Percentiles rank a stretch among this genome's conserved stretches.
phyloP scores from a whole-genome alignment of 2,888 invertebrate species.

The Habroteleia sp. region DNA sequence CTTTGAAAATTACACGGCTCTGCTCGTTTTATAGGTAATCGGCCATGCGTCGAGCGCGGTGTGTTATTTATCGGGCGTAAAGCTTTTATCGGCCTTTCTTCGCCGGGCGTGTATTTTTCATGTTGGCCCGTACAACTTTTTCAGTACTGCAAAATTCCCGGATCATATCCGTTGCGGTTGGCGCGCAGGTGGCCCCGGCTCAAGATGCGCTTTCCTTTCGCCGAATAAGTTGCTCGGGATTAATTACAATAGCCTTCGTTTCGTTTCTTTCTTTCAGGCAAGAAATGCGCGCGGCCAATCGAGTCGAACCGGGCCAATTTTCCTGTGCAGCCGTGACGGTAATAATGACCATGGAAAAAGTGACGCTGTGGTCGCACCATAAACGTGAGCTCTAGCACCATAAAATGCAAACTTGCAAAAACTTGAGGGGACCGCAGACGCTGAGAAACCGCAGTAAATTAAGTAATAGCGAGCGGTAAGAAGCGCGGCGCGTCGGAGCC shows the following conservation, averaged over 20 bases:
- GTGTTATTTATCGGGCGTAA: conserved; percentile 59
- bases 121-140: conserved; percentile 47
- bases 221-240: conserved; percentile 33
- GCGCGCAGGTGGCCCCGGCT: conserved; percentile 52
- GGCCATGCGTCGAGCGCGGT: conserved; percentile 37
- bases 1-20: conserved; percentile 57
- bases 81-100: conserved; percentile 50
- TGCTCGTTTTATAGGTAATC: conserved; percentile 57
- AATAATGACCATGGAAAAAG: conserved; percentile 59
- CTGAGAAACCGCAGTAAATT: conserved; percentile 71
- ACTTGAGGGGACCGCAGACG: conserved; percentile 45
- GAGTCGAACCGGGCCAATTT: conserved; percentile 51
- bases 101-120: conserved; percentile 39
- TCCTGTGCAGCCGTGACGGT: conserved; percentile 54
- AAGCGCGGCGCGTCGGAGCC: conserved; percentile 22
- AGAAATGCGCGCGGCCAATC: conserved; percentile 46
- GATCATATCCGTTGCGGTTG: conserved; percentile 26
- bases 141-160: conserved; percentile 43
- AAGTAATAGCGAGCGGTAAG: conserved; percentile 66
- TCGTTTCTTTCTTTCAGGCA: not conserved
- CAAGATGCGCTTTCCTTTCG: conserved; percentile 45
- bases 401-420: conserved; percentile 65
- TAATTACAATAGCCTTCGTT: conserved; percentile 26
- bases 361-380: conserved; percentile 58
- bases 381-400: conserved; percentile 49